Conservation (phyloP, 2,888 invertebrate species). For the Cyclophora albipunctata region DNA sequence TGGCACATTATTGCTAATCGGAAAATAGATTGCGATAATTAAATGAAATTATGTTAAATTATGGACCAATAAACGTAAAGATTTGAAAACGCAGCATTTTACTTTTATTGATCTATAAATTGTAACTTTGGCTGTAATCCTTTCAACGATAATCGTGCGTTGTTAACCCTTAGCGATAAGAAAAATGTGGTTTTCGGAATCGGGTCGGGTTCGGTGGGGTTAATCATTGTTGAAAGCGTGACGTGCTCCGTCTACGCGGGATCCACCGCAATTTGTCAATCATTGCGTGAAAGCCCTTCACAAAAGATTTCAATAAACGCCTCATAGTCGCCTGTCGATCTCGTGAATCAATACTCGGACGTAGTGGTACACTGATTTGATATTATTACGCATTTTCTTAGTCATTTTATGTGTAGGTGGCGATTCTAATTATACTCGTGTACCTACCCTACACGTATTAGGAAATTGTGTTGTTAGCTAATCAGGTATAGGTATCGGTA, state of each 20-base stretch:
- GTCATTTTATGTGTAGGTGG: too few relatives aligned
- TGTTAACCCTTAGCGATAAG: conserved; percentile 17
- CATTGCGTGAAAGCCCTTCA: conserved; percentile 48
- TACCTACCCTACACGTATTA: too few relatives aligned
- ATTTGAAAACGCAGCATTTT: too few relatives aligned
- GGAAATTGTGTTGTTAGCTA: too few relatives aligned
- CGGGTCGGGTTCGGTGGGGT: conserved; percentile 24
- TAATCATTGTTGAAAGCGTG: conserved; percentile 46
- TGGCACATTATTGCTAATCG: too few relatives aligned
- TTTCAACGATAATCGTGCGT: background rate
- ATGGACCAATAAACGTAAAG: conserved; percentile 7
- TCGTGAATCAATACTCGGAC: conserved; percentile 13
- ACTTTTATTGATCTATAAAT: too few relatives aligned
- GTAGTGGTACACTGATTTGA: conserved; percentile 10
- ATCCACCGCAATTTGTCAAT: conserved; percentile 66
- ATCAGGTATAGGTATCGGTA: too few relatives aligned
- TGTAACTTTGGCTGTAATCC: too few relatives aligned
- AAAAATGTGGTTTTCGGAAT: conserved; percentile 15
- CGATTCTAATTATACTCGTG: too few relatives aligned
- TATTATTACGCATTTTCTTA: background rate
- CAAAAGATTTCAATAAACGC: conserved; percentile 50
- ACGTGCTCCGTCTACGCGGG: conserved; percentile 40
- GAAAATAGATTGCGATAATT: too few relatives aligned
- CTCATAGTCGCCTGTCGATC: conserved; percentile 12
- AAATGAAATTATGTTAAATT: too few relatives aligned